Evolutionary conservation across 2,888 invertebrate genomes (phyloP).

Genomic region (Exephanes ischioxanthus): DNA sequence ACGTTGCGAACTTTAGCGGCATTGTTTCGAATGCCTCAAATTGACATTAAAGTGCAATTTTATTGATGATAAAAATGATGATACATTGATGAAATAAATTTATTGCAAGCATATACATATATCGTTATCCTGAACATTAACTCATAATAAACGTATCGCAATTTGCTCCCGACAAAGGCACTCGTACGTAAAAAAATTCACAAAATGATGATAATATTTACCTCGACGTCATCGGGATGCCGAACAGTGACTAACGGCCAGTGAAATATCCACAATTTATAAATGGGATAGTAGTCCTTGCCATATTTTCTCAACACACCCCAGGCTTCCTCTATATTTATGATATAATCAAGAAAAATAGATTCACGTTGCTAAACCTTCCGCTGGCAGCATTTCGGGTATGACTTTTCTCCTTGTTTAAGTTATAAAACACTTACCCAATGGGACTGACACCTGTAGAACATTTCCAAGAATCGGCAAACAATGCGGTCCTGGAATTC

Average conservation of each 20-base stretch:
- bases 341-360: background rate
- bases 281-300: slow-evolving; percentile 19
- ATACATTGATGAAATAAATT: no score
- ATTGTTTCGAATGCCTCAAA: no score
- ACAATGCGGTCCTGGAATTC: slow-evolving; percentile 77
- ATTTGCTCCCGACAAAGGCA: no score
- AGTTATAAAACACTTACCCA: slow-evolving; percentile 15
- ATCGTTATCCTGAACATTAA: no score
- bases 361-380: background rate
- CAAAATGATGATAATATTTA: slow-evolving; percentile 11
- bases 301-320: slow-evolving; percentile 1
- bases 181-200: background rate
- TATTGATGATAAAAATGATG: no score
- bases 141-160: no score
- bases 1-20: no score
- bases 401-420: background rate
- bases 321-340: slow-evolving; percentile 18
- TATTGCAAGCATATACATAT: no score
- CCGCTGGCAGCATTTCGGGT: background rate
- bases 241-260: slow-evolving; percentile 42
- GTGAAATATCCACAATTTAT: slow-evolving; percentile 43
- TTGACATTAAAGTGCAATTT: no score
- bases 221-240: slow-evolving; percentile 56
- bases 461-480: slow-evolving; percentile 55
- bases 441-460: background rate